Conservation (phyloP, 2,888 invertebrate genomes). For the Odontocerum albicorne region DNA sequence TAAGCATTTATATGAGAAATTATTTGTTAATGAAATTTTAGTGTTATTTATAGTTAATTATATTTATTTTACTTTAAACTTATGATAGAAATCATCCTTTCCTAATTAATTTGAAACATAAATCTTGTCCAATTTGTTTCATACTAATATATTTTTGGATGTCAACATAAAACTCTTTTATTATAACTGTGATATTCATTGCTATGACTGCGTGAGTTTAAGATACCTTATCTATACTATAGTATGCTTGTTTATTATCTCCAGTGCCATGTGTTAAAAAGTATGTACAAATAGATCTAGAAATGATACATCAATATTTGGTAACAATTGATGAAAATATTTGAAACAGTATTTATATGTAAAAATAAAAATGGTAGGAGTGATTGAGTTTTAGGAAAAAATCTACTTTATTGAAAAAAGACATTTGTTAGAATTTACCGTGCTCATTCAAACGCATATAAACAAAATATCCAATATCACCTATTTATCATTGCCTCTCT, state of each 20-base stretch:
- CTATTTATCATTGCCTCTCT: no score
- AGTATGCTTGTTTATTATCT: slow-evolving; percentile 35
- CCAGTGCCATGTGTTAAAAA: slow-evolving; percentile 28
- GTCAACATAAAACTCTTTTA: slow-evolving; percentile 31
- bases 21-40: no score
- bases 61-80: no score
- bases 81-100: no score
- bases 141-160: slow-evolving; percentile 26
- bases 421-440: no score
- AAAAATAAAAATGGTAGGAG: neutral
- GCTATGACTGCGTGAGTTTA: slow-evolving; percentile 42
- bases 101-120: neutral
- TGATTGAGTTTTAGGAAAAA: neutral
- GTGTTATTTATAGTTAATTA: no score
- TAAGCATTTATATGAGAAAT: no score
- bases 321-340: neutral
- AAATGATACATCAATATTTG: no score
- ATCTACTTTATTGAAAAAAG: no score
- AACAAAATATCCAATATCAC: no score
- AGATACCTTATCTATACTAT: slow-evolving; percentile 27
- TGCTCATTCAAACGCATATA: no score
- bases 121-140: neutral
- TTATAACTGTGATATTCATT: slow-evolving; percentile 38
- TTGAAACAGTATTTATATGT: neutral
- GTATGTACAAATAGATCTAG: neutral